A percentile compares a stretch with the other conserved stretches of the same genome.
These are phyloP conservation scores for Liodrosophila aerea DNA, from an alignment of 2,888 invertebrate genomes.

Conservation along the genomic window DNA sequence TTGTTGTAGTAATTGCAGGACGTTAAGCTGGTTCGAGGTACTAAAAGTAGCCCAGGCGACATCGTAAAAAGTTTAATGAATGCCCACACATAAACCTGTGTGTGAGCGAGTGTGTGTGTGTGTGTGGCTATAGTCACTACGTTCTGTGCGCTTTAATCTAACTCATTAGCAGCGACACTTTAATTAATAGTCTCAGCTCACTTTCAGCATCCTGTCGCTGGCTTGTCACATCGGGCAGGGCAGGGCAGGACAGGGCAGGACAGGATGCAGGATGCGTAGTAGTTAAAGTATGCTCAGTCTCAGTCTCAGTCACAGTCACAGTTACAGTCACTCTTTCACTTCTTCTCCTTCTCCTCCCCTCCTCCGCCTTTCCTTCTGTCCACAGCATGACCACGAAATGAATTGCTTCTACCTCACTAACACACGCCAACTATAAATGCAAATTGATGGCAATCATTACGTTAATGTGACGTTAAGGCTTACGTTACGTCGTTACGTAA, in stretches of 20 bases:
- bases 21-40: constrained; percentile 34
- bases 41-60: constrained; percentile 40
- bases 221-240: not conserved
- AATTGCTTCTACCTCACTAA: constrained; percentile 39
- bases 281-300: no score
- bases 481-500: constrained; percentile 30
- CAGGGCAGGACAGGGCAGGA: no score
- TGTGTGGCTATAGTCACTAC: not conserved
- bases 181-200: constrained; percentile 57
- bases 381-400: constrained; percentile 44
- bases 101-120: not conserved
- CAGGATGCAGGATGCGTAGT: no score
- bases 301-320: not conserved
- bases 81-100: constrained; percentile 14
- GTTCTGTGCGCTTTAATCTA: constrained; percentile 57
- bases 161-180: constrained; percentile 71
- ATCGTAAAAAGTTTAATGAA: constrained; percentile 48
- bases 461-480: constrained; percentile 40
- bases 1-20: constrained; percentile 36
- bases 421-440: constrained; percentile 55
- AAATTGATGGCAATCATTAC: constrained; percentile 69
- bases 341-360: not conserved
- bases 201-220: not conserved
- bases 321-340: no score
- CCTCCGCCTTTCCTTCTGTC: not conserved